Base-by-base conservation (phyloP, 2,888 invertebrate genomes). In the Rosalia funebris region DNA sequence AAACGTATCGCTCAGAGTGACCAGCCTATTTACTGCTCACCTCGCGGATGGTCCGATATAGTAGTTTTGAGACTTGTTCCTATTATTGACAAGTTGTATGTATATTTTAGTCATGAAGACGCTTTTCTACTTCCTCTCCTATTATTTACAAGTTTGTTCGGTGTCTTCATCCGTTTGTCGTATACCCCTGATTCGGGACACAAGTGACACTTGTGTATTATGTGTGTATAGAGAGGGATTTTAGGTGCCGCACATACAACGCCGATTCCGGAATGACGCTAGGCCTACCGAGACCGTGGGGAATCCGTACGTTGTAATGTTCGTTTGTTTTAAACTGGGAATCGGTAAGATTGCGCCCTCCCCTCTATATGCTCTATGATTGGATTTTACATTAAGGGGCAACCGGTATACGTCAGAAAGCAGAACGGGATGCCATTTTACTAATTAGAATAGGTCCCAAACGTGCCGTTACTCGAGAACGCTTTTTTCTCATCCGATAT, bases 401-500 rank as follows among this genome's bases (percentile, higher is more conserved):
- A 60, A 63, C 62, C 60, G 57, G 54, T 67, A 34, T n/a, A 70
- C 66, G 63, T 62, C 66, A 64, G 70, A 65, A 68, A 70, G 70
- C 71, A 71, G 69, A 70, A 69, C 66, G 63, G 69, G 69, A 71
- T 65, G 72, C 73, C 71, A 74, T 75, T 74, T 73, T 72, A 74
- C 74, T 75, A 75, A 75, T 75, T 75, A 71, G 69, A 74, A 75
- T 74, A 52, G 68, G 68, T 75, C 75, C 74, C 75, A 71, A 66
- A 72, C 68, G 75, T 73, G 69, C 71, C 71, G 70, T 75, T 74
- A 70, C 65, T 62, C 58, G 47, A 60, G 63, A 71, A 69, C 66
- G 71, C 66, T 71, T 71, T 71, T 63, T 68, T 69, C 70, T 71
- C 66, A 72, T 72, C 68, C 71, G 72, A 75, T 75, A 72, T 68